Percentiles rank a stretch among this genome's conserved stretches.
phyloP scores from a whole-genome alignment of 2,113 vertebrate species.

The Micromys minutus region DNA sequence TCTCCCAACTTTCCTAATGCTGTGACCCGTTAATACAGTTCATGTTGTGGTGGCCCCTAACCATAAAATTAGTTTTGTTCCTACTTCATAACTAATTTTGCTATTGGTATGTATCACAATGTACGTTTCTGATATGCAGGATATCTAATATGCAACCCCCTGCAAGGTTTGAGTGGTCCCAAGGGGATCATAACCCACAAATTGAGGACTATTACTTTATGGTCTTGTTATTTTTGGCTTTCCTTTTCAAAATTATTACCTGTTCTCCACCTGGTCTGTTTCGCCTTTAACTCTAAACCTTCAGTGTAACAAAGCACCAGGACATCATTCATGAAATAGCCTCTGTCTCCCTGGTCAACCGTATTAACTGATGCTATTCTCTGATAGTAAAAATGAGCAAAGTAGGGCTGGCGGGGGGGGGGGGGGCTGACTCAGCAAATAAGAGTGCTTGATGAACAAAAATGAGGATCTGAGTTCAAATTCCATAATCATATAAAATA shows the following conservation, averaged over 20 bases:
- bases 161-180: not conserved
- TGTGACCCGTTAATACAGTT: not conserved
- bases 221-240: not conserved
- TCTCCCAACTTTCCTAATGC: not conserved
- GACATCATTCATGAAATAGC: not conserved
- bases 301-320: not conserved
- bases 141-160: not conserved
- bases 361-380: not conserved
- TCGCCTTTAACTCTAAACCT: too few relatives aligned
- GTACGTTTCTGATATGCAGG: not conserved
- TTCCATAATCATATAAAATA: not conserved
- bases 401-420: too few relatives aligned
- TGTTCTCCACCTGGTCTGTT: not conserved
- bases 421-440: not conserved
- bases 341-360: not conserved
- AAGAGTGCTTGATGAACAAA: not conserved
- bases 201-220: not conserved
- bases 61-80: not conserved
- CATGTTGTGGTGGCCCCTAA: not conserved
- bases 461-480: not conserved
- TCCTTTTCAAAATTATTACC: too few relatives aligned
- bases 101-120: not conserved
- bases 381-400: not conserved
- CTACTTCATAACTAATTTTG: not conserved
- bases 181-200: not conserved